Base-by-base conservation (phyloP, 1,140 invertebrate species). In the Brachionus plicatilis region DNA sequence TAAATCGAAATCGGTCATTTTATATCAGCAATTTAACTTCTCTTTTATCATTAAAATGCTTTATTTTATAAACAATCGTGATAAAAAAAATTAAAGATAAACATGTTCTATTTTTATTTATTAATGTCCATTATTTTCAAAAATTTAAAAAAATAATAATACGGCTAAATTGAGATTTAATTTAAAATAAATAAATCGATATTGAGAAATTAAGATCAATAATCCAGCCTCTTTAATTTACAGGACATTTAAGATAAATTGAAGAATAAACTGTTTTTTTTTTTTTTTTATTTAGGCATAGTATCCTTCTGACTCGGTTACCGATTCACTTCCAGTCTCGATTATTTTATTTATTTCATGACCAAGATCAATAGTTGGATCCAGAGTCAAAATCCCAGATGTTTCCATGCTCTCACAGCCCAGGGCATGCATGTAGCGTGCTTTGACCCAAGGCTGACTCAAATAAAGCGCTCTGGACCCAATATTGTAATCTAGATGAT, bases 401-500 rank as follows among this genome's bases (percentile, higher is more conserved):
- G 53, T 68, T 14, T 24, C 79, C 37, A 68, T 82, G 29, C 79
- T 82, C 17, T 82, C 65, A 43, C 79, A 65, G 2, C 65, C 79
- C 27, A 66, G 79, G 17, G 79, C 60, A 45, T 82, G 65, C 20
- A 82, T 33, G 17, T 82, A 82, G 1, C 43, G 33, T 5, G 33
- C 79, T 45, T 65, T 82, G 2, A 82, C 43, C 79, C 79, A 82
- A 20, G 79, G 79, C 27, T 82, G 79, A 24, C 53, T 65, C 33
- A 82, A 45, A 65, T 82, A 82, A 53, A 82, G 43, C 4, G 37
- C 79, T 17, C 79, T 60, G 2, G 79, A 45, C 11, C 37, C 53
- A 65, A 82, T 24, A 47, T 82, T 82, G 29, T 82, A 82, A 82
- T 82, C 79, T 24, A 53, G 65, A 20, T 82, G 56, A 47, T 82